Conservation (phyloP, 2,797 vertebrate species). For the Lophius americanus region DNA sequence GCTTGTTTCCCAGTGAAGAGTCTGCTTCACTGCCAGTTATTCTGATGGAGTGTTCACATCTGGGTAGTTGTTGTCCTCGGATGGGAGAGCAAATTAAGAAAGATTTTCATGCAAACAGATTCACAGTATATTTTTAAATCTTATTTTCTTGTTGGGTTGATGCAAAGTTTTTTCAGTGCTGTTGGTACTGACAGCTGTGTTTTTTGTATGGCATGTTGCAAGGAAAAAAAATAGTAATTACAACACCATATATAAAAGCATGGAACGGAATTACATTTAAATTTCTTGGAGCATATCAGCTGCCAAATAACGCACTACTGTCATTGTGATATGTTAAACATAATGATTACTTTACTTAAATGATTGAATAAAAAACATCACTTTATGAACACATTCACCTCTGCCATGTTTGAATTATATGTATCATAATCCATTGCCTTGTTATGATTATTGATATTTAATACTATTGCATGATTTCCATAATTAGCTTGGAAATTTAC, state of each 20-base stretch:
- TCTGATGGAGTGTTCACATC: conserved; percentile 22
- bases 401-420: neutral
- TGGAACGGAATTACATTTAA: neutral
- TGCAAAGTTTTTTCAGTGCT: neutral
- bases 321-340: conserved; percentile 20
- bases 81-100: conserved; percentile 5
- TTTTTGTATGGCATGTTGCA: neutral
- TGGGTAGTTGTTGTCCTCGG: conserved; percentile 11
- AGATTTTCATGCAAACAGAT: conserved; percentile 3
- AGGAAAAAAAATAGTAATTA: neutral
- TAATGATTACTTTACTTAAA: conserved; percentile 16
- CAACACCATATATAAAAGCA: conserved; percentile 2
- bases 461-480: conserved; percentile 3
- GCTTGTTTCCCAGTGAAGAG: conserved; percentile 9
- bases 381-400: neutral
- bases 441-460: neutral
- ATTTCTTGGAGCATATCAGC: conserved; percentile 11
- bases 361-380: conserved; percentile 4
- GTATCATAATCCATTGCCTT: conserved; percentile 11
- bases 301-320: conserved; percentile 7
- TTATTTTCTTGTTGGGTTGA: neutral
- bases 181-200: neutral
- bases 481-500: too few species aligned
- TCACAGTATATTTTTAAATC: conserved; percentile 14
- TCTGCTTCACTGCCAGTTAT: conserved; percentile 20